Evolutionary conservation across 2,797 vertebrate species (phyloP), one percentile per base, ranked within the genome.

Genomic region (Eulemur albifrons): DNA sequence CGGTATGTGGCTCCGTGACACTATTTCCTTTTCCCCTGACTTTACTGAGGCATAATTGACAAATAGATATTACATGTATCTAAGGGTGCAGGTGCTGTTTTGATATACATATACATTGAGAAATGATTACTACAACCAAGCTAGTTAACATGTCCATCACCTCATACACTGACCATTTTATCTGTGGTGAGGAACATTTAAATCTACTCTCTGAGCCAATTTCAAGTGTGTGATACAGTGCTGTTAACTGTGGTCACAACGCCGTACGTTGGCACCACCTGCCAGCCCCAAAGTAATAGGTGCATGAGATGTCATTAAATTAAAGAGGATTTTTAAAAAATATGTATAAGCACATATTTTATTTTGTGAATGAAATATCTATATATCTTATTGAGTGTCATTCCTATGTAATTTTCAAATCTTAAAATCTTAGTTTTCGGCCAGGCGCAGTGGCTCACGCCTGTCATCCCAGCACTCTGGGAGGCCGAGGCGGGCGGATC

Each of bases 361-460:
- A 63, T 73, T 83, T 5, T 61, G 35, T 52, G 54, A 52, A 10
- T 61, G 48, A 72, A 50, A 82, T 8, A 20, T 43, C 20, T 40
- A 8, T 59, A 32, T 73, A 9, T 59, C 52, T 73, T 75, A 75
- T 21, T 73, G 17, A 70, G 63, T 63, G 4, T 1, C 38, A 54
- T 72, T 92, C 4, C 35, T 88, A 32, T 52, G 30, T 65, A 77
- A 43, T 13, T 70, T 77, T 59, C 18, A 48, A 25, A 84, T 63
- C 54, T 77, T 30, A 88, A 88, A 45, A 18, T 13, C 69, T 21
- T 67, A 65, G 32, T 57, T 83, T 70, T 95, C 1, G 43, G 8
- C 43, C 0, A 8, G 43, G 43, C 43, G 1, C 7, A 0, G 8
- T 43, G 43, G 43, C 43, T 43, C 43, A 43, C 8, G 7, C 7